Conservation (phyloP, 1,140 invertebrate genomes). For the Druon quercuslanigerum region DNA sequence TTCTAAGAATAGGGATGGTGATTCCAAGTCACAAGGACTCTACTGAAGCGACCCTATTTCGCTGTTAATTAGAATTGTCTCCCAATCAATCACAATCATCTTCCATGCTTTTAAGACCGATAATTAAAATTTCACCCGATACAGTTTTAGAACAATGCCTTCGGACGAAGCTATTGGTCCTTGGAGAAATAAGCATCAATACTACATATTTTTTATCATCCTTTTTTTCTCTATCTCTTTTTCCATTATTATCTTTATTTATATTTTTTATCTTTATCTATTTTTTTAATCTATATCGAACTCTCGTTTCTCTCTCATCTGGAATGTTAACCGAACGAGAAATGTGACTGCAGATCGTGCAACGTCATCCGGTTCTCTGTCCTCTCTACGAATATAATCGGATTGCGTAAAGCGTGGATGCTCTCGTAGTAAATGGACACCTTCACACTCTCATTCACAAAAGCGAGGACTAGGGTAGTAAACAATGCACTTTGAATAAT, state of each 20-base stretch:
- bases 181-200: conserved; percentile 24
- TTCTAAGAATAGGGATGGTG: background rate
- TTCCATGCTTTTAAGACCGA: conserved; percentile 20
- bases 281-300: background rate
- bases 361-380: conserved; percentile 13
- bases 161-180: conserved; percentile 7
- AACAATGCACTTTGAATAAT: conserved; percentile 1
- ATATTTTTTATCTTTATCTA: background rate
- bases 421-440: conserved; percentile 13
- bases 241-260: background rate
- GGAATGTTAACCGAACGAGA: background rate
- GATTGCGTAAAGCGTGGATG: conserved; percentile 8
- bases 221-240: background rate
- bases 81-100: conserved; percentile 7
- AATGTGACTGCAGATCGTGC: background rate
- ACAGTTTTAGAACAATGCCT: background rate
- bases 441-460: conserved; percentile 4
- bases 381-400: background rate
- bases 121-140: conserved; percentile 18
- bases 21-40: background rate
- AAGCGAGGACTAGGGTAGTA: background rate
- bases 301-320: background rate
- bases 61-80: conserved; percentile 1
- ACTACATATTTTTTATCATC: background rate
- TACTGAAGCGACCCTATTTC: background rate